Evolutionary conservation across 2,113 vertebrate genomes (phyloP), one percentile per base, ranked within the genome.

Genomic region (Condylura cristata): DNA sequence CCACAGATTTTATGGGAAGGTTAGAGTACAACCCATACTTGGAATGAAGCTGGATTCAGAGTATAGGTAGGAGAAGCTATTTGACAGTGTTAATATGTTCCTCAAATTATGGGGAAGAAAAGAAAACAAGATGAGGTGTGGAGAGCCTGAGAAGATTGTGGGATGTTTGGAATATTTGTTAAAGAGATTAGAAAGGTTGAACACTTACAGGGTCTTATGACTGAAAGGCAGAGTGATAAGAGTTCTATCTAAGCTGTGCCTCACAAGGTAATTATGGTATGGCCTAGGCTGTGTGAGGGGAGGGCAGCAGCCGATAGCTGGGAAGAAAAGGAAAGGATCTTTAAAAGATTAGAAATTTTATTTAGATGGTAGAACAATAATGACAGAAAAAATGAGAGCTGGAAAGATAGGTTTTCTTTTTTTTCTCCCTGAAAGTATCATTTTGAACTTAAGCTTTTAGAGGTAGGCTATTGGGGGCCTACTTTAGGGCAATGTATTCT

Each of bases 161-260:
- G 66, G 75, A 30, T 93, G 30, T 84, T 90, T 87, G 34, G 28
- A 66, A 66, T 78, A 78, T 86, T 82, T 76, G 5, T 94, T 88
- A 44, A 66, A 46, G 41, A 61, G 41, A 63, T 78, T 78, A 61
- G 70, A 28, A 90, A 85, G 20, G n/a, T 75, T 46, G 48, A 75
- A 22, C 30, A 18, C 17, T 88, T 58, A 66, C 18, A 75, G 46
- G 60, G 66, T 86, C 68, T 89, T 91, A 37, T 82, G 88, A 44
- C 72, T 13, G n/a, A 88, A 37, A 76, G 89, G 58, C 70, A 87
- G 18, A 79, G 56, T 65, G n/a, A n/a, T 46, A 7, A 16, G n/a
- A 37, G 14, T 17, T 89, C 41, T 71, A 28, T 89, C 41, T 71
- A 28, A 61, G 34, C 65, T 22, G 53, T 56, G 53, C 51, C 14